Base-by-base conservation (phyloP, 2,888 invertebrate species). In the Nomada flava region DNA sequence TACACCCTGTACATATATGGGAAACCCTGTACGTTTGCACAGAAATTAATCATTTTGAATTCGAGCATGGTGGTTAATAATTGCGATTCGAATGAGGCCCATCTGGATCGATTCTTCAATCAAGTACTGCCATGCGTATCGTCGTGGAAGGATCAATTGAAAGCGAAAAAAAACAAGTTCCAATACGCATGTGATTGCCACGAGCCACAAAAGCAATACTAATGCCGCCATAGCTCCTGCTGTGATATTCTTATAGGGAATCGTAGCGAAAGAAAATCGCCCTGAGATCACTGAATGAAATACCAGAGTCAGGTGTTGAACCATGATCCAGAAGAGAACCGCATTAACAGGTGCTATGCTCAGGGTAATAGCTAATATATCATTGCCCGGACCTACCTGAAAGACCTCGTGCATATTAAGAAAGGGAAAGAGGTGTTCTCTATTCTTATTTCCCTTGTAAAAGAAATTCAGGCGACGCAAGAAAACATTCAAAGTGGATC, bases 291-390 rank as follows among this genome's bases (percentile, higher is more conserved):
- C 70, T 85, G 86, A 85, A 83, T 82, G 86, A 76, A 77, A 63
- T 79, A 71, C 70, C 76, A 85, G 86, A 90, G 90, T 91, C 91
- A 90, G 91, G 90, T 90, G 91, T 88, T 89, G 86, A 83, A 81
- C 79, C 87, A 81, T 82, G 88, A 83, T 86, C 80, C 83, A 70
- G 73, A 82, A 89, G 90, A 90, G 90, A 91, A 91, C 91, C 91
- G 90, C 89, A 89, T 91, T 92, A 92, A 92, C 91, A 92, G 91
- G 91, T 92, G 91, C 89, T 90, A 86, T 82, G 87, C 86, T 87
- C 85, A 82, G 87, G 90, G 89, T 92, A 92, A 91, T 91, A 90
- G 89, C 90, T 89, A 90, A 91, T 92, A 91, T 89, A 91, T 92
- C 92, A 92, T 91, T 90, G 89, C 84, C 85, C 63, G 47, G 71